Base-by-base conservation (phyloP, 2,113 vertebrate genomes). In the Daubentonia madagascariensis region DNA sequence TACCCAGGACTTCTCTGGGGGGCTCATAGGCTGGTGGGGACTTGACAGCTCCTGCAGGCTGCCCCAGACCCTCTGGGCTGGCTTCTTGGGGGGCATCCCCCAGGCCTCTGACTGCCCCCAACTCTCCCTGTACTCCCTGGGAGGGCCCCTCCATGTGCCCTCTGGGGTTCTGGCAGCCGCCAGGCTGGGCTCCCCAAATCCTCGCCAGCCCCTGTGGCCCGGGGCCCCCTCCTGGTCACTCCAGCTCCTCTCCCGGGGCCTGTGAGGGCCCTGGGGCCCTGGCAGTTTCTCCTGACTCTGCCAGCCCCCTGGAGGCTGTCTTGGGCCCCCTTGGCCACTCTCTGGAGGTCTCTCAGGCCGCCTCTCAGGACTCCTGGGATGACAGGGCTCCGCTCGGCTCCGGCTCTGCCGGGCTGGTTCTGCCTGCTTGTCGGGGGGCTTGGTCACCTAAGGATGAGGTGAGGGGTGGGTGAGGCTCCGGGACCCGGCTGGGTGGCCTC, bases 401-500 rank as follows among this genome's bases (percentile, higher is more conserved):
- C 73, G 61, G 65, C 97, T 98, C 98, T 70, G 92, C 80, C 59
- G 52, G 68, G 32, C 30, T 3, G 96, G 92, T 48, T 98, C 96
- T 0, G 94, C 61, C 79, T 98, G 97, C 98, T 98, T 96, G 50
- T 40, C 89, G 6, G 89, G 73, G 75, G 45, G 95, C 92, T 98
- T 98, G 83, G 96, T 97, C 70, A 96, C 98, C 99, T 99, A 89
- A 78, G 37, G 87, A 96, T 32, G 85, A 43, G 37, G 72, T 12
- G 65, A 86, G 61, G 93, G 61, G 43, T 22, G 6, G 57, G 63
- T 96, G 73, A 97, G 91, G 45, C 61, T 76, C 72, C 6, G 1
- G 85, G 61, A n/a, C 65, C 68, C 5, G 23, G 32, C 57, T 3
- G 0, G 32, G 25, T 8, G 16, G 85, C 37, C 37, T 37, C 72